Evolutionary conservation across 2,113 vertebrate species (phyloP).

Genomic region (Cebidichthys violaceus): DNA sequence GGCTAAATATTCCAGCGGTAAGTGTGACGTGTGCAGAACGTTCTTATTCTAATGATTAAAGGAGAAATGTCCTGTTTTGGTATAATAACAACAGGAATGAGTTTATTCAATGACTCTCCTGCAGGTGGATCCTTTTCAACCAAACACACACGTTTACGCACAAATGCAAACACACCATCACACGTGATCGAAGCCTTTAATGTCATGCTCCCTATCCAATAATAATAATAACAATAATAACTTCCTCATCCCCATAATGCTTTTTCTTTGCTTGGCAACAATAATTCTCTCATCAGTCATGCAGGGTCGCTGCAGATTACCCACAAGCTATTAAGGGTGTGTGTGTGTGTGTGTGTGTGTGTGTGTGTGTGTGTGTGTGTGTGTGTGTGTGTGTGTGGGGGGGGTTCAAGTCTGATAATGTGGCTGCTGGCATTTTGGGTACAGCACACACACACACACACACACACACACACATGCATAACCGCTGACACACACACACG

Average conservation of each 20-base stretch:
- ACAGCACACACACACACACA: constrained; percentile 21
- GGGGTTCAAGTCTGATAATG: constrained; percentile 14
- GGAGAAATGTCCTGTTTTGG: not conserved
- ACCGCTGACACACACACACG: not conserved
- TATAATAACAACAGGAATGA: constrained; percentile 35
- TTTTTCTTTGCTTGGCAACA: constrained; percentile 62
- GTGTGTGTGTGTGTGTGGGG: too few relatives aligned
- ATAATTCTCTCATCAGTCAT: constrained; percentile 81
- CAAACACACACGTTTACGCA: constrained; percentile 12
- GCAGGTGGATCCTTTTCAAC: constrained; percentile 10
- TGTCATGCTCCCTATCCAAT: constrained; percentile 54
- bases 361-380: too few relatives aligned
- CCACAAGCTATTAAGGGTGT: constrained; percentile 32
- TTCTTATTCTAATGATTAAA: not conserved
- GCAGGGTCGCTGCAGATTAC: constrained; percentile 72
- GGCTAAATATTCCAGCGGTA: not conserved
- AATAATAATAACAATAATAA: constrained; percentile 45
- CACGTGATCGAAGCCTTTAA: constrained; percentile 56
- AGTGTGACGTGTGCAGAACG: not conserved
- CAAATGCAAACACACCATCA: constrained; percentile 39
- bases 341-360: too few relatives aligned
- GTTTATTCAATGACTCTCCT: constrained; percentile 46
- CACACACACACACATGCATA: constrained; percentile 14
- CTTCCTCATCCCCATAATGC: constrained; percentile 64
- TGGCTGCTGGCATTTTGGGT: constrained; percentile 68